Conservation (phyloP, 2,797 vertebrate species). For the Dendrocincla fuliginosa region DNA sequence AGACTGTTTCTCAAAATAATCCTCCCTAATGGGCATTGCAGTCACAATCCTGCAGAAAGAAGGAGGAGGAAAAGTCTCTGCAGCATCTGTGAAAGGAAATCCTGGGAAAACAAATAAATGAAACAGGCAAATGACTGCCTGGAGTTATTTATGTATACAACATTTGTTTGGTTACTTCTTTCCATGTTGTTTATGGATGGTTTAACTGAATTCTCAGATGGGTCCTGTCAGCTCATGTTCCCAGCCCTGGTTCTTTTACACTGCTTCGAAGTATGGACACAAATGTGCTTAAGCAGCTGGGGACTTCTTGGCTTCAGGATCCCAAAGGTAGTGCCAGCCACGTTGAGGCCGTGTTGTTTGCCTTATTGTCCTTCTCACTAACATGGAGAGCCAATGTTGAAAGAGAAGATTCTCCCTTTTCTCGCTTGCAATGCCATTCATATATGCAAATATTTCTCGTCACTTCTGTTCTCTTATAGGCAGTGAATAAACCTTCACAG, state of each 20-base stretch:
- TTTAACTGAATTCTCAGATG: conserved; percentile 6
- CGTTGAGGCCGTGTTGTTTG: not conserved
- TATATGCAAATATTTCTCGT: not conserved
- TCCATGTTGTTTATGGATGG: not conserved
- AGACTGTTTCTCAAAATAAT: conserved; percentile 27
- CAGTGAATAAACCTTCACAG: not conserved
- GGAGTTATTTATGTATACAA: not conserved
- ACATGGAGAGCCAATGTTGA: not conserved
- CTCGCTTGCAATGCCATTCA: not conserved
- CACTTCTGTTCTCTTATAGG: not conserved
- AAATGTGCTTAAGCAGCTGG: not conserved
- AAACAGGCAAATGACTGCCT: not conserved
- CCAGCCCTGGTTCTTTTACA: not conserved
- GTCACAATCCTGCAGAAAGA: not conserved
- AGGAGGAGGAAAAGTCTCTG: not conserved
- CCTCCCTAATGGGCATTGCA: conserved; percentile 16
- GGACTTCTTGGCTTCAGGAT: not conserved
- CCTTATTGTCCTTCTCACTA: not conserved
- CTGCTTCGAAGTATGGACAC: not conserved
- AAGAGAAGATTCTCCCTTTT: not conserved
- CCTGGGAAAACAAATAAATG: conserved; percentile 30
- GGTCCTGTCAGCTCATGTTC: not conserved
- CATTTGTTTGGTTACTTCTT: not conserved
- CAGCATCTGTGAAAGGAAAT: conserved; percentile 18
- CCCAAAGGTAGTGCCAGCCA: not conserved